Evolutionary conservation across 1,140 invertebrate species (phyloP), one percentile per base, ranked within the genome.

Genomic region (Drosophila tristis): DNA sequence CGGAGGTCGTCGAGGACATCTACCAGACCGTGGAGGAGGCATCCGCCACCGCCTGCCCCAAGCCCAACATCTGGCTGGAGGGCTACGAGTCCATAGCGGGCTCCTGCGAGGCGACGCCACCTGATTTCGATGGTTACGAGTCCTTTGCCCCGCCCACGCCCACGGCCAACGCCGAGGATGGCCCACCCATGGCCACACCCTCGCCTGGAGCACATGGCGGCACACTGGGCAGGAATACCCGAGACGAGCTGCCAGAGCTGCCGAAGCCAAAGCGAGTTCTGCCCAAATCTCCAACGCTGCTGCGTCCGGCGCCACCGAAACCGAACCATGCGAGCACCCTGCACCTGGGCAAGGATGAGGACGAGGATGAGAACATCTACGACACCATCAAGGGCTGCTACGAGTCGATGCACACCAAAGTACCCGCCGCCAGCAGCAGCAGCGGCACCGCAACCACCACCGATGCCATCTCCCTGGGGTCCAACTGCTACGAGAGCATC

Each of bases 401-500:
- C 48, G 90, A 91, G 39, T 90, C 86, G 15, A 48, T 91, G 59
- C 72, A 86, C 20, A 55, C 54, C 54, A 78, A 76, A 59, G 48
- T 31, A 0, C 31, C 64, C 8, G 47, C 64, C 5, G 55, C 56
- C 47, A 16, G 16, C 29, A 31, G 60, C 31, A 53, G 44, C 9
- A 92, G 42, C 2, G 45, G 25, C 5, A 31, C 20, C 35, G 68
- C 44, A 2, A 3, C 29, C 15, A 31, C 48, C 48, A 70, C 66
- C 15, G 91, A 92, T 59, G 62, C 54, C 53, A 66, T 77, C n/a
- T 92, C 92, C 0, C 89, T 94, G 0, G 67, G 92, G n/a, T 94
- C 93, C 2, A 94, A 94, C 74, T 94, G 94, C 73, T 94, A 94
- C 66, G 94, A 94, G 65, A 94, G 93, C 53, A 94, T 94, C 53